These are phyloP conservation scores for Chloropsis cyanopogon DNA, from an alignment of 2,113 vertebrate species.

Conservation along the genomic window DNA sequence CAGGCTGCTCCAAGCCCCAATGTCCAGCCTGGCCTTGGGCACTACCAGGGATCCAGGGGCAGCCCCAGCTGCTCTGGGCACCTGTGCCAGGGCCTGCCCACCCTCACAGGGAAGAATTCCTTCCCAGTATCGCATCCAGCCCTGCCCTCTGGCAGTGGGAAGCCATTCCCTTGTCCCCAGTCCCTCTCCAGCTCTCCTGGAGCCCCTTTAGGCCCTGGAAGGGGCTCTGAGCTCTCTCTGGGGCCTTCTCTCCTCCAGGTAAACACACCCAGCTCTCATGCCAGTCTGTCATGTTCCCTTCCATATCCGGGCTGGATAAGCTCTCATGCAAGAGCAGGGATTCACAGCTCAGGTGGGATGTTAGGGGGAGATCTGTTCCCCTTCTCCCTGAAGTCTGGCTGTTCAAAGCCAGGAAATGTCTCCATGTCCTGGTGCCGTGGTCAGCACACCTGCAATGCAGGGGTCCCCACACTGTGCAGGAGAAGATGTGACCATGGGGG, in stretches of 20 bases:
- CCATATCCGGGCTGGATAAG: not conserved
- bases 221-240: not conserved
- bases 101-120: rapidly evolving
- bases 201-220: not conserved
- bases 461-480: not conserved
- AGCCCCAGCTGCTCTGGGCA: not conserved
- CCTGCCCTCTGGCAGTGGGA: not conserved
- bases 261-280: rapidly evolving
- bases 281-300: not conserved
- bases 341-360: rapidly evolving
- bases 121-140: not conserved
- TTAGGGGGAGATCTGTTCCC: not conserved
- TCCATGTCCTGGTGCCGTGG: rapidly evolving
- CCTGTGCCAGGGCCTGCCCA: not conserved
- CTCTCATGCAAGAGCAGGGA: not conserved
- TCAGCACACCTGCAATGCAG: rapidly evolving
- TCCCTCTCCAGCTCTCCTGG: not conserved
- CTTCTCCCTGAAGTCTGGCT: not conserved
- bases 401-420: not conserved
- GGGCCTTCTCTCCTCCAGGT: not conserved
- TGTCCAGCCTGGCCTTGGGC: rapidly evolving
- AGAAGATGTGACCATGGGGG: not conserved
- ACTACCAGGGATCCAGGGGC: not conserved
- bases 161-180: not conserved
- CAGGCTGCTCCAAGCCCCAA: not conserved